Conservation (phyloP, 2,888 invertebrate genomes). For the Agrilus mali region DNA sequence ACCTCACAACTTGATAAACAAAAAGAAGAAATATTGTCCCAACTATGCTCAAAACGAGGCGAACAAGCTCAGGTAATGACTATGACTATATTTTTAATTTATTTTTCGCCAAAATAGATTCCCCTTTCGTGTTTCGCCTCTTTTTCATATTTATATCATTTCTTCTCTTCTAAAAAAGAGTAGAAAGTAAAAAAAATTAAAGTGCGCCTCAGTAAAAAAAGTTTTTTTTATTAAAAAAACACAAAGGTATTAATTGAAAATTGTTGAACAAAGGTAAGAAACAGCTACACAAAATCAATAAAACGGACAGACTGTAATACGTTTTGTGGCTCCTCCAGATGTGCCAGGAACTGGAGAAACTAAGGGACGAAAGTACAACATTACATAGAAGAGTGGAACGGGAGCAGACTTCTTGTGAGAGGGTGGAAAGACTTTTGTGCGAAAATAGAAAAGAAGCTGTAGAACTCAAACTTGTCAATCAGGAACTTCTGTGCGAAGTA, state of each 20-base stretch:
- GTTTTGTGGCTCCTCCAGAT: conserved; percentile 28
- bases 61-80: conserved; percentile 30
- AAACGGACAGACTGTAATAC: too few species aligned
- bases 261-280: too few species aligned
- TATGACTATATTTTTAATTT: not conserved
- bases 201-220: too few species aligned
- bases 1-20: conserved; percentile 53
- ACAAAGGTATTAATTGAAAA: too few species aligned
- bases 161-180: not conserved
- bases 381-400: conserved; percentile 33
- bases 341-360: conserved; percentile 36
- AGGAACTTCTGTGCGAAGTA: conserved; percentile 52
- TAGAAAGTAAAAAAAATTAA: too few species aligned
- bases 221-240: too few species aligned
- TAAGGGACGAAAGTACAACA: conserved; percentile 34
- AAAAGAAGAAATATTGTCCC: conserved; percentile 48
- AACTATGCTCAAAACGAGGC: conserved; percentile 38
- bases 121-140: too few species aligned
- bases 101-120: too few species aligned
- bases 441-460: conserved; percentile 48
- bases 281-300: too few species aligned
- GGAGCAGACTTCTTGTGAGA: conserved; percentile 37
- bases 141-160: not conserved
- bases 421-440: conserved; percentile 43
- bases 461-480: conserved; percentile 45